phyloP scores from a whole-genome alignment of 2,113 vertebrate species.

The Polypterus bichir region DNA sequence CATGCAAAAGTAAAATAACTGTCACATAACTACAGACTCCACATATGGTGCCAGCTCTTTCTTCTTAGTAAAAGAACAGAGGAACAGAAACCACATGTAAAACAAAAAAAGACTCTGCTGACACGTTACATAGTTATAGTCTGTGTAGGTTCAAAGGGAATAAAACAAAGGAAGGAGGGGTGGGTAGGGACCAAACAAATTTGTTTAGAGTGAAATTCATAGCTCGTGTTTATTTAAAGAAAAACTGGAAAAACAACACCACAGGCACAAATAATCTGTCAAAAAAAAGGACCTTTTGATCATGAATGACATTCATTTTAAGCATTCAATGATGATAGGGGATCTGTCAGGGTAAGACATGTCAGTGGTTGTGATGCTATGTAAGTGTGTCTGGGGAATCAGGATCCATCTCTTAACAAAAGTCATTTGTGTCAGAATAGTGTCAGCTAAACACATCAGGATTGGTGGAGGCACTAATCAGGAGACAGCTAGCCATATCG shows the following conservation, averaged over 20 bases:
- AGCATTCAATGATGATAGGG: conserved; percentile 63
- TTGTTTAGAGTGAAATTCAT: background rate
- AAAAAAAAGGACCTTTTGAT: conserved; percentile 68
- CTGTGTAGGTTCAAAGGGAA: no score
- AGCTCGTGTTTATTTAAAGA: conserved; percentile 4
- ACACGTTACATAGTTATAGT: no score
- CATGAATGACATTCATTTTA: conserved; percentile 71
- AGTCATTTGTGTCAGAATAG: conserved; percentile 76
- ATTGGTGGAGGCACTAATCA: conserved; percentile 86
- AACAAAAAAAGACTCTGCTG: no score
- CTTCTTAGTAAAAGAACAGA: no score
- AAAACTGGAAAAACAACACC: conserved; percentile 50
- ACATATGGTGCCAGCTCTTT: no score
- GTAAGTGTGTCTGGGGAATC: conserved; percentile 76
- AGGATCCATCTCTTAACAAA: conserved; percentile 75
- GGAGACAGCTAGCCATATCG: conserved; percentile 52
- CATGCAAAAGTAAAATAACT: no score
- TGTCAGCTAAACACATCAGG: conserved; percentile 66
- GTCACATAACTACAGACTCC: no score
- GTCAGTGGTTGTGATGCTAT: conserved; percentile 68
- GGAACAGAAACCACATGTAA: no score
- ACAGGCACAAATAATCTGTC: conserved; percentile 70
- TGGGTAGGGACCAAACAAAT: no score
- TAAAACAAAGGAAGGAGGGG: no score
- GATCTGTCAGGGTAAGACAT: conserved; percentile 74